phyloP scores from a whole-genome alignment of 2,888 invertebrate species.

The Cheilosia soror region DNA sequence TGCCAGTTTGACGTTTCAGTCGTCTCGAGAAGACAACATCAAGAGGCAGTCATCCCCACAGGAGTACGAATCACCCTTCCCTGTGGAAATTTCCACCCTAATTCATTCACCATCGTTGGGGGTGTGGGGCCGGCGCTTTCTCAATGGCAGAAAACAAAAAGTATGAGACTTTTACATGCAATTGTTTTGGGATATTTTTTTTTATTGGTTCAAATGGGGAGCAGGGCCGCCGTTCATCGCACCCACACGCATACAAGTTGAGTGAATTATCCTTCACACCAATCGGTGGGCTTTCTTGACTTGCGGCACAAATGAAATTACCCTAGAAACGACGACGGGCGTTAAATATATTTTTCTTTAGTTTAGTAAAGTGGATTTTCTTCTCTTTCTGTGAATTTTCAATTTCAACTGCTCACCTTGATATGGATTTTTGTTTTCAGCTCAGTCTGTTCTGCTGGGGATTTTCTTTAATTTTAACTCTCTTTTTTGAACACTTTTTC shows the following conservation, averaged over 20 bases:
- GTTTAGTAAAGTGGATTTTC: slow-evolving; percentile 2
- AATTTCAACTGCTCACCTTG: slow-evolving; percentile 51
- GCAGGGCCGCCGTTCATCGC: slow-evolving; percentile 49
- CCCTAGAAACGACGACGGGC: slow-evolving; percentile 49
- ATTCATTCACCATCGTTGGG: slow-evolving; percentile 37
- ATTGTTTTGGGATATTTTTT: slow-evolving; percentile 57
- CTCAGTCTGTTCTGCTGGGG: slow-evolving; percentile 36
- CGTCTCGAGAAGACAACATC: slow-evolving; percentile 16
- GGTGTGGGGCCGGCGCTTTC: not conserved
- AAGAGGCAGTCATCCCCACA: slow-evolving; percentile 8
- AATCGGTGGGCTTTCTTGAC: slow-evolving; percentile 28
- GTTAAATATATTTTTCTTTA: slow-evolving; percentile 16
- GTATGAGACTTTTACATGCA: slow-evolving; percentile 63
- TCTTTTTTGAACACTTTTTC: not conserved
- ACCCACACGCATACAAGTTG: slow-evolving; percentile 27
- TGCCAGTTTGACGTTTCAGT: slow-evolving; percentile 49
- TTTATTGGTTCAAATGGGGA: slow-evolving; percentile 69
- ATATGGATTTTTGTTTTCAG: slow-evolving; percentile 60
- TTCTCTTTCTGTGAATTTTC: not conserved
- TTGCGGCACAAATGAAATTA: slow-evolving; percentile 56
- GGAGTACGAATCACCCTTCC: slow-evolving; percentile 28
- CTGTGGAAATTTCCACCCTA: slow-evolving; percentile 45
- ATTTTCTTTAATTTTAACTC: slow-evolving; percentile 8
- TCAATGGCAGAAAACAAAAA: slow-evolving; percentile 34
- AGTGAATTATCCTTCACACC: slow-evolving; percentile 70